Base-by-base conservation (phyloP, 2,113 vertebrate species). In the Triplophysa rosa region DNA sequence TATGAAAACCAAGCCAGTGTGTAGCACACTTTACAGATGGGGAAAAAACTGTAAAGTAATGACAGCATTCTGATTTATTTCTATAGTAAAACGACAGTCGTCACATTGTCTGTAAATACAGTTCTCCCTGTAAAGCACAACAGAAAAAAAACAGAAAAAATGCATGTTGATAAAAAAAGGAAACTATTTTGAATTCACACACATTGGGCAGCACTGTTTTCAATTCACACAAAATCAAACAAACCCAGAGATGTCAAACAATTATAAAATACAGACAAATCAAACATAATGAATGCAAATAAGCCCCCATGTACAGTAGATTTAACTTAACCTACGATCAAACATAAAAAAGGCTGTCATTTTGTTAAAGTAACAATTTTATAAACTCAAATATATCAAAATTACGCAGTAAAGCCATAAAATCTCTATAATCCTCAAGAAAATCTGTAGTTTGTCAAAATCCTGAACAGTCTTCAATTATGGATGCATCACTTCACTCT, bases 21-120 rank as follows among this genome's bases (percentile, higher is more conserved):
- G 23, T 52, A 6, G 24, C 24, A 33, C 58, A 56, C 24, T 19
- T 12, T 21, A 29, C 17, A n/a, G n/a, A 71, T 21, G 13, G 3
- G 11, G 3, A 49, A 49, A 12, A 14, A 0, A 10, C 45, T 2
- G 12, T 1, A 49, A 12, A 49, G 3, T 12, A 49, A 12, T 47
- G 29, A 37, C 40, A 74, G 42, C 16, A n/a, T 49, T 61, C 26
- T 12, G 8, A 40, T 79, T 75, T 79, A 74, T 65, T 80, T 69
- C 47, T 49, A 24, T 33, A 80, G 52, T 76, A 66, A 76, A 75
- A 76, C 56, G 69, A 69, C 63, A 75, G 29, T 24, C 6, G 7
- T 26, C 21, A 2, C 29, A 72, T 13, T 9, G 0, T 9, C 19
- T 23, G 29, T 21, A 26, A 58, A 21, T 8, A 56, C n/a, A 4